phyloP scores from a whole-genome alignment of 2,113 vertebrate genomes.

The Dromaius novaehollandiae region DNA sequence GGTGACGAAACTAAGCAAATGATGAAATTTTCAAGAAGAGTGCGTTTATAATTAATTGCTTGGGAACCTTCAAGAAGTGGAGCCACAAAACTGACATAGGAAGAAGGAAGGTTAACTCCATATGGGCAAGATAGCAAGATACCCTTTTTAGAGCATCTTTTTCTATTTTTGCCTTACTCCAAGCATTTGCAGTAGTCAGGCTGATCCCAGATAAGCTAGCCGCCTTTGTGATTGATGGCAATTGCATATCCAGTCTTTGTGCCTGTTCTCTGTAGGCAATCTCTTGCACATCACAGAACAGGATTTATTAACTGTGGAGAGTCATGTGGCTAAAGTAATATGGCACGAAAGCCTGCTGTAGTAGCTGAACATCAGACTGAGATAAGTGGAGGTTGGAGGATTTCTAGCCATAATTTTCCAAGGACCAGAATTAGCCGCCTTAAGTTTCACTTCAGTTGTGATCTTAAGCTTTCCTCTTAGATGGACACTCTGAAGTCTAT shows the following conservation, averaged over 20 bases:
- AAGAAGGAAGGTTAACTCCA: neutral
- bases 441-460: neutral
- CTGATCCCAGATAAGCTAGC: neutral
- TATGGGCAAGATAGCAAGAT: neutral
- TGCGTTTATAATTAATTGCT: neutral
- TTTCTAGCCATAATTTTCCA: neutral
- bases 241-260: neutral
- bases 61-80: neutral
- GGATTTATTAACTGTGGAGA: conserved; percentile 20
- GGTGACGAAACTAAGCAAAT: neutral
- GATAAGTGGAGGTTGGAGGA: neutral
- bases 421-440: neutral
- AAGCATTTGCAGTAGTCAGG: neutral
- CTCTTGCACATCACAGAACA: neutral
- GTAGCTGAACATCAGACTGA: neutral
- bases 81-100: neutral
- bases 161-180: neutral
- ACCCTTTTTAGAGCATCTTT: neutral
- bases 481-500: neutral
- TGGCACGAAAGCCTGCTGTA: neutral
- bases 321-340: neutral
- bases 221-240: neutral
- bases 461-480: neutral
- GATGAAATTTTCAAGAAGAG: neutral
- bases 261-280: neutral